Percentiles rank a stretch among this genome's conserved stretches.
Evolutionary conservation across 1,140 invertebrate species (phyloP).

Genomic region (Cydia splendana): DNA sequence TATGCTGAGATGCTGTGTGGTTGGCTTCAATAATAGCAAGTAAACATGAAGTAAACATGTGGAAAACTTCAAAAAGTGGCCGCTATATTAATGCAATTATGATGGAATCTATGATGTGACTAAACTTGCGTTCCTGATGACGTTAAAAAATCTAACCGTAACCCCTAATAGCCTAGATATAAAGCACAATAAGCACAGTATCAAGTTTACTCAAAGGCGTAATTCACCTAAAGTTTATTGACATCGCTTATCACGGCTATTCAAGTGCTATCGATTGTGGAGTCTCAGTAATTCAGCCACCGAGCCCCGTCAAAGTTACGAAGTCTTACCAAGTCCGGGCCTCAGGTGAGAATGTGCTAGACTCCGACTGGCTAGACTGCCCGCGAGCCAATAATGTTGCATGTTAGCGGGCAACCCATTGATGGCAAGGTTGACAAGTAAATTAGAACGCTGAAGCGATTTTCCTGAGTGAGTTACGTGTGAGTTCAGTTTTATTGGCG

Average conservation of each 20-base stretch:
- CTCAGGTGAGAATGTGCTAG: constrained; percentile 73
- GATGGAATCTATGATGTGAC: background rate
- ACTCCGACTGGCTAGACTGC: constrained; percentile 59
- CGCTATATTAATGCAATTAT: too few species aligned
- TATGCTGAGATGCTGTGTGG: too few species aligned
- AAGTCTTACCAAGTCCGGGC: constrained; percentile 73
- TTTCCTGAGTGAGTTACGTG: constrained; percentile 1
- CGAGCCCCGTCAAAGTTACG: constrained; percentile 66
- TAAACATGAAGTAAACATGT: too few species aligned
- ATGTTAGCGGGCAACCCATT: constrained; percentile 40
- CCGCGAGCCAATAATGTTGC: constrained; percentile 56
- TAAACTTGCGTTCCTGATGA: background rate
- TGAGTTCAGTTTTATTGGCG: background rate
- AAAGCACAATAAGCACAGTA: background rate
- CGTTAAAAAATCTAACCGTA: background rate
- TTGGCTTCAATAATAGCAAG: too few species aligned
- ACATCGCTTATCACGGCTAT: constrained; percentile 35
- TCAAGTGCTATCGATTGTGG: constrained; percentile 58
- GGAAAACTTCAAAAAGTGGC: too few species aligned
- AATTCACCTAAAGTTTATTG: constrained; percentile 24
- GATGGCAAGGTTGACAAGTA: constrained; percentile 27
- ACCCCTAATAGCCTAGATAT: background rate
- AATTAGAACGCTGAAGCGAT: constrained; percentile 10
- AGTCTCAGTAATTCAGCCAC: constrained; percentile 55
- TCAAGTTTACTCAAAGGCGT: constrained; percentile 4